Conservation (phyloP, 2,888 invertebrate genomes). For the Cremastinae sp. region DNA sequence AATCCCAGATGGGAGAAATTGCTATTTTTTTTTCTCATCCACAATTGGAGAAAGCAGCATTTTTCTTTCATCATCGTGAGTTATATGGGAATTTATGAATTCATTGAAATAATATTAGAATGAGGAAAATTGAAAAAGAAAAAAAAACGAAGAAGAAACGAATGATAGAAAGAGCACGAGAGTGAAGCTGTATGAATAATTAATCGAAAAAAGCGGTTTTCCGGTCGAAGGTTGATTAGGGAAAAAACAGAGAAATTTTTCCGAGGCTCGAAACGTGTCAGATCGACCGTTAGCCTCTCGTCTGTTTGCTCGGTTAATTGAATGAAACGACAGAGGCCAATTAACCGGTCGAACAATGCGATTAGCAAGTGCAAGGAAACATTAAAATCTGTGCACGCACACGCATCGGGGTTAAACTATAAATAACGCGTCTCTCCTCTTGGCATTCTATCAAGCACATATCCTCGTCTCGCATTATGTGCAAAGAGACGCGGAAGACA, state of each 20-base stretch:
- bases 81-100: conserved; percentile 37
- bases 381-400: conserved; percentile 36
- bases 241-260: background rate
- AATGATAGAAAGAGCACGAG: conserved; percentile 35
- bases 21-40: conserved; percentile 37
- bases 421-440: conserved; percentile 45
- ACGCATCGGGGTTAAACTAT: conserved; percentile 46
- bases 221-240: conserved; percentile 48
- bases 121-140: background rate
- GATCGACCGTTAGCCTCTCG: conserved; percentile 22
- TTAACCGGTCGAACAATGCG: conserved; percentile 57
- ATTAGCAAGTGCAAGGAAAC: conserved; percentile 45
- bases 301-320: conserved; percentile 55
- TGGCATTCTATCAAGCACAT: conserved; percentile 42
- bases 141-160: too few relatives aligned
- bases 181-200: conserved; percentile 41
- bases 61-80: conserved; percentile 23
- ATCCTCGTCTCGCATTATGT: conserved; percentile 51
- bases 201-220: conserved; percentile 13
- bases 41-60: conserved; percentile 44
- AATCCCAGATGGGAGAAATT: background rate
- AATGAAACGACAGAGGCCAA: conserved; percentile 55
- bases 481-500: conserved; percentile 57
- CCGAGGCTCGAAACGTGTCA: conserved; percentile 1
- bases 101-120: conserved; percentile 6